Evolutionary conservation across 2,888 invertebrate species (phyloP).

Genomic region (Drosophila antonietae): DNA sequence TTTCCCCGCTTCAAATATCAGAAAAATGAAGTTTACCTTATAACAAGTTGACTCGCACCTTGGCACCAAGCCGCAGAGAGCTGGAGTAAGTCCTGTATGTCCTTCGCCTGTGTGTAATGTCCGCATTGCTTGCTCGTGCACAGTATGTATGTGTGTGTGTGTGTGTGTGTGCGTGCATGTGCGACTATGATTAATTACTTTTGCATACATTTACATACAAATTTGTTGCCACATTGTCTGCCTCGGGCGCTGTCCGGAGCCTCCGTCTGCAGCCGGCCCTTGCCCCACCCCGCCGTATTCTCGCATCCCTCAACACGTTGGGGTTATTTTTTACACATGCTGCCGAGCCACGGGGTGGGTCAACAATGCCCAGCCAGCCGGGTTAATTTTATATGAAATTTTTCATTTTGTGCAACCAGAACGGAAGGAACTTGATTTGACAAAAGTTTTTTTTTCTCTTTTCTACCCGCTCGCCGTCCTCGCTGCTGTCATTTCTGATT

Average conservation of each 20-base stretch:
- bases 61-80: not conserved
- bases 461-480: constrained; percentile 13
- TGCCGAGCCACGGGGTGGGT: constrained; percentile 32
- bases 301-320: constrained; percentile 24
- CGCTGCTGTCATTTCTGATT: constrained; percentile 37
- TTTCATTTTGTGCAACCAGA: constrained; percentile 72
- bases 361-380: constrained; percentile 58
- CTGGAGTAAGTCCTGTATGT: constrained; percentile 27
- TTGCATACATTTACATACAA: constrained; percentile 81
- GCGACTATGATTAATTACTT: constrained; percentile 80
- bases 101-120: constrained; percentile 51
- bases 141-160: constrained; percentile 19
- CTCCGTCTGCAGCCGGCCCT: constrained; percentile 10
- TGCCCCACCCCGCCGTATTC: not conserved
- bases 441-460: constrained; percentile 67
- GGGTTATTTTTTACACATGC: constrained; percentile 61
- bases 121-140: constrained; percentile 53
- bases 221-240: constrained; percentile 81
- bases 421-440: constrained; percentile 78
- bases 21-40: constrained; percentile 77
- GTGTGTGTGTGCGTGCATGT: constrained; percentile 67
- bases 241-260: constrained; percentile 53
- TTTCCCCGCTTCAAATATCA: constrained; percentile 38
- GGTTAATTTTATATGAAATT: constrained; percentile 79
- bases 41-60: constrained; percentile 69